A percentile compares a stretch with the other conserved stretches of the same genome.
Conservation (phyloP, 2,113 vertebrate species). For the Anser brachyrhynchus region DNA sequence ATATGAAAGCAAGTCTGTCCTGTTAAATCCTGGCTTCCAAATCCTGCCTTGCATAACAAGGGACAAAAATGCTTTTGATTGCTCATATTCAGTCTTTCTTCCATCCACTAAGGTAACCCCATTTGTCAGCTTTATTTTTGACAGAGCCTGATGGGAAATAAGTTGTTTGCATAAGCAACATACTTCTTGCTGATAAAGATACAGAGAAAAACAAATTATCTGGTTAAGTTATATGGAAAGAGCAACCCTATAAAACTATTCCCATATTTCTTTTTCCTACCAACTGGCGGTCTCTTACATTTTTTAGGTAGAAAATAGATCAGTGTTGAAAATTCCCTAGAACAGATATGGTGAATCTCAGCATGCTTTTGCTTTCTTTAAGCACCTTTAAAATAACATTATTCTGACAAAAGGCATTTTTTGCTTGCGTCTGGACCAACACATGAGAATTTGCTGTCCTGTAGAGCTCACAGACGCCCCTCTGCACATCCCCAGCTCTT, state of each 20-base stretch:
- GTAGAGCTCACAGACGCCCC: not conserved
- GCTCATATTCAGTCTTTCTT: not conserved
- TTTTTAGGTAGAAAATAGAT: not conserved
- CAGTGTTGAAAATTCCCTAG: not conserved
- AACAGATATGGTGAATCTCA: not conserved
- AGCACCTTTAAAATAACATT: not conserved
- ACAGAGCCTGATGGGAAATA: not conserved
- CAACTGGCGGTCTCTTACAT: not conserved
- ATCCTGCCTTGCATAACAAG: not conserved
- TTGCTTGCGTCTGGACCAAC: not conserved
- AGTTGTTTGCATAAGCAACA: not conserved
- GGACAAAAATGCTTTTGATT: not conserved
- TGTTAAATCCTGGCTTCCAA: not conserved
- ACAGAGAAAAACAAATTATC: not conserved
- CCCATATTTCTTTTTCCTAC: not conserved
- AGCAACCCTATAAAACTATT: not conserved
- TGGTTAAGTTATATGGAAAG: not conserved
- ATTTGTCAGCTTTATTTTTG: not conserved
- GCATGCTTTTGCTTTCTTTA: not conserved
- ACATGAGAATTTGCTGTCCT: not conserved
- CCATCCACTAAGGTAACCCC: not conserved
- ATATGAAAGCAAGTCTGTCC: not conserved
- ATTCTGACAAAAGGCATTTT: not conserved
- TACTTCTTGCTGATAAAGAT: not conserved
- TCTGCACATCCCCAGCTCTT: not conserved